Conservation (phyloP, 2,797 vertebrate species). For the Halcyon chelicuti region DNA sequence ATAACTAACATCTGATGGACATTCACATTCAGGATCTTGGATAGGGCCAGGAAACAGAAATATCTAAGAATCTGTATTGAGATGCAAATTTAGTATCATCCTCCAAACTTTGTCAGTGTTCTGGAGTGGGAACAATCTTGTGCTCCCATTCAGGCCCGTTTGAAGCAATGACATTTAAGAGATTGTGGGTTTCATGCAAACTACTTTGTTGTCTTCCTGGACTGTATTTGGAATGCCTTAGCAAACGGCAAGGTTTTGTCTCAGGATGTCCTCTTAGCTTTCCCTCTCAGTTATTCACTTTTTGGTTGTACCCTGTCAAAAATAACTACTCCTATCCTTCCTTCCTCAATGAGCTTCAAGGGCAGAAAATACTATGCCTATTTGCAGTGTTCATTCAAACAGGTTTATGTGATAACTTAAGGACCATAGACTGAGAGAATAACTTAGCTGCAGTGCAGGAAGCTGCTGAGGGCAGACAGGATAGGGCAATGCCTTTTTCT, state of each 20-base stretch:
- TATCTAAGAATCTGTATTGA: background rate
- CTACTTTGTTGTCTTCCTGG: background rate
- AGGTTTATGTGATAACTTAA: background rate
- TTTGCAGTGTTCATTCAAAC: background rate
- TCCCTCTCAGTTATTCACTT: background rate
- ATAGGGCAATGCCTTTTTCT: background rate
- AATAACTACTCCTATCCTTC: background rate
- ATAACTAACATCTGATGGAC: background rate
- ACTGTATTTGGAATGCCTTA: background rate
- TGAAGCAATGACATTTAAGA: background rate
- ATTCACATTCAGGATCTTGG: background rate
- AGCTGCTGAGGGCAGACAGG: background rate
- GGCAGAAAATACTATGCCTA: background rate
- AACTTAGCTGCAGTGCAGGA: background rate
- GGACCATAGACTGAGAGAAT: background rate
- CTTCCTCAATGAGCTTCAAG: background rate
- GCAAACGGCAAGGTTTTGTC: background rate
- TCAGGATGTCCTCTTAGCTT: background rate
- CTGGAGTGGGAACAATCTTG: background rate
- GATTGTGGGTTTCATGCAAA: background rate
- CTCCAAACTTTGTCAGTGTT: background rate
- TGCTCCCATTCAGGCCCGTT: background rate
- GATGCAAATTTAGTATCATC: background rate
- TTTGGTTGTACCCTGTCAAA: background rate
- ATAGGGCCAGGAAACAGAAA: background rate